phyloP scores from a whole-genome alignment of 2,113 vertebrate species.

The Agelaius tricolor region DNA sequence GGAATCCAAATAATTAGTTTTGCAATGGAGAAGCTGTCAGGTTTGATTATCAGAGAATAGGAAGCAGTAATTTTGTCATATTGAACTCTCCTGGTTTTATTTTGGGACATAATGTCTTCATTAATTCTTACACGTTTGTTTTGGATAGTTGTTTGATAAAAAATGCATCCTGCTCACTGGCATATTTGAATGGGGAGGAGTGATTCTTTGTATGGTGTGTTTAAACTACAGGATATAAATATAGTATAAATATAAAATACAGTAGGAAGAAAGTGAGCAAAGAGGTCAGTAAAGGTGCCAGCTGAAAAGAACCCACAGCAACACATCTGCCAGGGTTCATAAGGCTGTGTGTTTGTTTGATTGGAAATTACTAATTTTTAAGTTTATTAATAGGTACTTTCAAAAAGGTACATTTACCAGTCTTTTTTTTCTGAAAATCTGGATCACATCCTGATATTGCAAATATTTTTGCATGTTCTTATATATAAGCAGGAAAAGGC shows the following conservation, averaged over 20 bases:
- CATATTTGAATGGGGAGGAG: neutral
- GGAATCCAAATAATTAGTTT: neutral
- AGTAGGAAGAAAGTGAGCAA: neutral
- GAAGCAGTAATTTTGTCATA: neutral
- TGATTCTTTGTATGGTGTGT: neutral
- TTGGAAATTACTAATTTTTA: neutral
- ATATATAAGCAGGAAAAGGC: neutral
- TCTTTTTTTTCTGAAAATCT: neutral
- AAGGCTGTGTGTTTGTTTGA: neutral
- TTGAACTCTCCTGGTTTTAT: neutral
- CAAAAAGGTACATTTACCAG: neutral
- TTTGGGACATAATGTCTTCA: neutral
- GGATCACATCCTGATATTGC: neutral
- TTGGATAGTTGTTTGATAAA: neutral
- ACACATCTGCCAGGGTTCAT: accelerated
- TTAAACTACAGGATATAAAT: neutral
- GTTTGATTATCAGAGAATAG: neutral
- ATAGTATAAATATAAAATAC: neutral
- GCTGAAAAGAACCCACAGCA: neutral
- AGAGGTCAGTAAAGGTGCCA: neutral
- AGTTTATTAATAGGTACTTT: neutral
- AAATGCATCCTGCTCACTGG: neutral
- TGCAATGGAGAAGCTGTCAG: neutral
- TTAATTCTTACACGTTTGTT: neutral
- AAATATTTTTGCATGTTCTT: neutral